Percentiles rank a stretch among this genome's conserved stretches.
Conservation (phyloP, 1,140 invertebrate species). For the Brachionus koreanus region DNA sequence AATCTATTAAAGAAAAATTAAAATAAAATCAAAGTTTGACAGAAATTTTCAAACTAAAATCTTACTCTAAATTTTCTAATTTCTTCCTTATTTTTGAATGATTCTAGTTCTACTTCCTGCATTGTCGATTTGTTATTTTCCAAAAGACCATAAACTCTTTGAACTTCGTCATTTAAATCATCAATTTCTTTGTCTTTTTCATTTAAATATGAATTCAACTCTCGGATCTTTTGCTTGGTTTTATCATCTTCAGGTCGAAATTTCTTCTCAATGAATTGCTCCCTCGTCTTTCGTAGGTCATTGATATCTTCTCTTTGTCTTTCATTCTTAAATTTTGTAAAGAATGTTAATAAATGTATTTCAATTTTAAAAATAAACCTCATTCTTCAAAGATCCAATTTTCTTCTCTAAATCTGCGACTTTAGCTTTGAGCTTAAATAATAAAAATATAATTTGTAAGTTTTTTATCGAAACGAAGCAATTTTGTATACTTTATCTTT, state of each 20-base stretch:
- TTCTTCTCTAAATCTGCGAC: neutral
- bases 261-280: neutral
- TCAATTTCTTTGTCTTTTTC: neutral
- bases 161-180: neutral
- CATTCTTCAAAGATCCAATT: neutral
- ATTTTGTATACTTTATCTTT: neutral
- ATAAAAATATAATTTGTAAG: neutral
- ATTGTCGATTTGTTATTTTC: neutral
- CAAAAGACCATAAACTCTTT: neutral
- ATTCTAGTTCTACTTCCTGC: neutral
- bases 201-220: neutral
- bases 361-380: neutral
- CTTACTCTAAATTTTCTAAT: neutral
- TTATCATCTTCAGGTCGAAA: conserved; percentile 6
- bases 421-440: neutral
- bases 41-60: neutral
- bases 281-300: neutral
- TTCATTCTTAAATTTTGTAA: neutral
- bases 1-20: neutral
- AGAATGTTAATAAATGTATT: neutral
- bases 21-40: neutral
- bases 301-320: neutral
- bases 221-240: neutral
- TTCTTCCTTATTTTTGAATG: conserved; percentile 18
- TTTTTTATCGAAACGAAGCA: neutral